Base-by-base conservation (phyloP, 2,797 vertebrate species). In the Rhinatrema bivittatum region DNA sequence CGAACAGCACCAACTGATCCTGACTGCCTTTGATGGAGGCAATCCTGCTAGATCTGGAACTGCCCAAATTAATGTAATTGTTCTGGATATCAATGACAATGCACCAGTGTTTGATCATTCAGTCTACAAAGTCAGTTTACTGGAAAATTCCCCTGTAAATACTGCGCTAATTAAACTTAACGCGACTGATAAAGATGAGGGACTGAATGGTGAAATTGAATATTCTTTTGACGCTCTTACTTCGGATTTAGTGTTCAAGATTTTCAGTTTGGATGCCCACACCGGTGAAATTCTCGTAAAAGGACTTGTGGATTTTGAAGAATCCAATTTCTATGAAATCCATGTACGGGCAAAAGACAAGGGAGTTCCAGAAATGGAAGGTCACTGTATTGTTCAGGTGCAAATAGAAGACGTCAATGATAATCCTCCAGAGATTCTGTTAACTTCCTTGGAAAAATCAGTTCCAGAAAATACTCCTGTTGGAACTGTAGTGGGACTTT, bases 11-110 rank as follows among this genome's bases (percentile, higher is more conserved):
- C 83, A 81, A 53, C 78, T 98, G 58, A 62, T 89, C 55, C 84
- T 98, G 54, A 89, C 87, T 1, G 94, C 94, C 1, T 50, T 90
- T 43, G 94, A 98, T 2, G 92, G 93, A 18, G 94, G 94, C 3
- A 81, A 76, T 49, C 91, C 93, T 10, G 73, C 85, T 39, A 88
- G 66, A 55, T 96, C 90, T 0, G 91, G 93, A 50, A 91, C 87
- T 1, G 87, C 82, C 0, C 78, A 86, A 5, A 62, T 98, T 52
- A 81, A 86, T 2, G 73, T 98, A 46, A 80, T 71, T 39, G 78
- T 97, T 25, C 56, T 91, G 74, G 94, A 98, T 20, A 68, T 92
- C 47, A 98, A 98, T 56, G 94, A 98, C 69, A 98, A 98, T 1
- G 82, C 88, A 0, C 95, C 95, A 3, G 25, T 78, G 18, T 98